Conservation (phyloP, 2,888 invertebrate species). For the Lepidochitona cinerea region DNA sequence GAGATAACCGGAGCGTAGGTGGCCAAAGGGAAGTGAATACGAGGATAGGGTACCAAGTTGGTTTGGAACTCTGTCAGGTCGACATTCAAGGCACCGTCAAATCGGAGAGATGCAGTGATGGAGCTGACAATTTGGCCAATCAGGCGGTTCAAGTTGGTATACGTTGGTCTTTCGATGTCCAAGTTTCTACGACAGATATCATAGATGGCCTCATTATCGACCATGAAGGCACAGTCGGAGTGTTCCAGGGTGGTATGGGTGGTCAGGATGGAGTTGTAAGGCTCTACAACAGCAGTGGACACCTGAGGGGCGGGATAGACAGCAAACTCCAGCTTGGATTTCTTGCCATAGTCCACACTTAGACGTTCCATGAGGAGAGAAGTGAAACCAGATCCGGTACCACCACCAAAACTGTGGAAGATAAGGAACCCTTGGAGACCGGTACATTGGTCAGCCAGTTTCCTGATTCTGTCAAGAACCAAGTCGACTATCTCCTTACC, state of each 20-base stretch:
- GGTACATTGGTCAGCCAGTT: constrained; percentile 50
- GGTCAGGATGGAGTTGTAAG: constrained; percentile 87
- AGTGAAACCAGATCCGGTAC: neutral
- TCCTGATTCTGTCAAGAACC: neutral
- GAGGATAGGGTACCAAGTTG: neutral
- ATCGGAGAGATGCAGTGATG: constrained; percentile 72
- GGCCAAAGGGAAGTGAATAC: neutral
- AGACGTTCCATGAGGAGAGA: constrained; percentile 84
- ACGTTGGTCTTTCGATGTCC: constrained; percentile 77
- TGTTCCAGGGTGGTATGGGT: neutral
- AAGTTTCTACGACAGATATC: neutral
- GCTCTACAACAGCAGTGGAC: constrained; percentile 93
- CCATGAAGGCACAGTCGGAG: neutral
- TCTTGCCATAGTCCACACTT: constrained; percentile 78
- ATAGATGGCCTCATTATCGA: neutral
- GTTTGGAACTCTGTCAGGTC: neutral
- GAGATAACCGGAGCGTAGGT: neutral
- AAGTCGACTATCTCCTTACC: constrained; percentile 76
- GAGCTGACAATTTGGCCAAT: constrained; percentile 34
- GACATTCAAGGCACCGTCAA: constrained; percentile 68
- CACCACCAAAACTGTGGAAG: constrained; percentile 79
- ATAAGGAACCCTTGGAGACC: constrained; percentile 85
- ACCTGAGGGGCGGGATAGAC: constrained; percentile 84
- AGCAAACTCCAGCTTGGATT: neutral
- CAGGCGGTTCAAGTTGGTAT: constrained; percentile 74